Conservation (phyloP, 2,888 invertebrate species). For the Pollenia griseotomentosa region DNA sequence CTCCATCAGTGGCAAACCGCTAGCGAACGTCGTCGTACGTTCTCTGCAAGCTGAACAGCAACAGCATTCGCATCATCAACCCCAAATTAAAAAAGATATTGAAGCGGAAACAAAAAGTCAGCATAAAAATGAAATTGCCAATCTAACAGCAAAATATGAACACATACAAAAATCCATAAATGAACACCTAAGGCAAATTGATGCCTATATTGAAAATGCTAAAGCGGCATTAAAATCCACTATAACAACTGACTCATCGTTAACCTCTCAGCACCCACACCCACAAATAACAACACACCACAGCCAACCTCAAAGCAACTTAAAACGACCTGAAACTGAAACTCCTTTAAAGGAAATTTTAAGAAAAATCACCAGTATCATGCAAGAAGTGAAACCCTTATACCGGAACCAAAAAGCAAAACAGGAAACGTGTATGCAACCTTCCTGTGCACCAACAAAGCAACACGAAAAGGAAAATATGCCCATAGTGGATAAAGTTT, state of each 20-base stretch:
- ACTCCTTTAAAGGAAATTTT: constrained; percentile 69
- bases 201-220: constrained; percentile 82
- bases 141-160: constrained; percentile 81
- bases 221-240: constrained; percentile 79
- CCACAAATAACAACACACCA: background rate
- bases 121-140: constrained; percentile 78
- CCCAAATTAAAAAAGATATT: constrained; percentile 69
- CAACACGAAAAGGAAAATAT: constrained; percentile 56
- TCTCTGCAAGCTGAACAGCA: constrained; percentile 43
- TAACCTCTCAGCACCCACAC: background rate
- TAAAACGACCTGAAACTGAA: constrained; percentile 36
- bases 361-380: constrained; percentile 65
- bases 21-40: constrained; percentile 27
- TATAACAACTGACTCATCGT: constrained; percentile 34
- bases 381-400: constrained; percentile 66
- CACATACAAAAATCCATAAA: constrained; percentile 83
- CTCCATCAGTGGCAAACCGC: constrained; percentile 28
- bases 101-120: constrained; percentile 73
- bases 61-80: constrained; percentile 34
- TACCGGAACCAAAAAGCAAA: constrained; percentile 26
- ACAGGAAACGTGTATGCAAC: constrained; percentile 46
- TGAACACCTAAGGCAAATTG: constrained; percentile 82
- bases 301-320: constrained; percentile 7
- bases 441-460: constrained; percentile 63
- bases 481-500: constrained; percentile 63